phyloP scores from a whole-genome alignment of 1,140 invertebrate species.

The Drosophila lacertosa region DNA sequence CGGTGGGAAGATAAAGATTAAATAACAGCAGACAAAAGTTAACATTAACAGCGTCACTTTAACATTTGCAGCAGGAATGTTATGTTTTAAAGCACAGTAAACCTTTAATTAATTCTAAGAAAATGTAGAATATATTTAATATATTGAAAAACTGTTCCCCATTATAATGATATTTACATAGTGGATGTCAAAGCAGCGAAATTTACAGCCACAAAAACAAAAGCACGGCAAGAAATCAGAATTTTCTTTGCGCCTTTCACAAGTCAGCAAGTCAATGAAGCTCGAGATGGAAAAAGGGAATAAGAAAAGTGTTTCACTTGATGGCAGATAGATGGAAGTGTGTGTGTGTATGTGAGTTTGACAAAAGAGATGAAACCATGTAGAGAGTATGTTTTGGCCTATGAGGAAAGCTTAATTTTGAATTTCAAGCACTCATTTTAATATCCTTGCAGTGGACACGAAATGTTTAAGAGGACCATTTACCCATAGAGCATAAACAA shows the following conservation, averaged over 20 bases:
- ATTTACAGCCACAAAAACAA: background rate
- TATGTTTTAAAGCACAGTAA: background rate
- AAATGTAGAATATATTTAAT: background rate
- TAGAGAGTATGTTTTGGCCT: background rate
- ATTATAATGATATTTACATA: constrained; percentile 6
- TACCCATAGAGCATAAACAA: no score
- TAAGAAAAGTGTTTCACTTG: background rate
- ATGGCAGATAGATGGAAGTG: background rate
- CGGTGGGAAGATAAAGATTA: no score
- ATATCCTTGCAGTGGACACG: background rate
- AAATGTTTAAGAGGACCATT: background rate
- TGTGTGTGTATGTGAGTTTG: background rate
- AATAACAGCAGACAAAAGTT: background rate
- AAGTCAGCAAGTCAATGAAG: background rate
- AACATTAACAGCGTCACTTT: constrained; percentile 8
- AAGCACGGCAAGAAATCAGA: background rate
- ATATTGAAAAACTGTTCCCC: background rate
- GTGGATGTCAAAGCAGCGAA: background rate
- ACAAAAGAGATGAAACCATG: constrained; percentile 4
- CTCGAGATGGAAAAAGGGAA: background rate
- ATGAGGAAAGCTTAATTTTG: constrained; percentile 8
- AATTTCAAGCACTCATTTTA: background rate
- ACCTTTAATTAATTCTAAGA: background rate
- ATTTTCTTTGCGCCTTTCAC: background rate
- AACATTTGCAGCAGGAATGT: background rate